Base-by-base conservation (phyloP, 1,140 invertebrate species). In the Drosophila suzukii region DNA sequence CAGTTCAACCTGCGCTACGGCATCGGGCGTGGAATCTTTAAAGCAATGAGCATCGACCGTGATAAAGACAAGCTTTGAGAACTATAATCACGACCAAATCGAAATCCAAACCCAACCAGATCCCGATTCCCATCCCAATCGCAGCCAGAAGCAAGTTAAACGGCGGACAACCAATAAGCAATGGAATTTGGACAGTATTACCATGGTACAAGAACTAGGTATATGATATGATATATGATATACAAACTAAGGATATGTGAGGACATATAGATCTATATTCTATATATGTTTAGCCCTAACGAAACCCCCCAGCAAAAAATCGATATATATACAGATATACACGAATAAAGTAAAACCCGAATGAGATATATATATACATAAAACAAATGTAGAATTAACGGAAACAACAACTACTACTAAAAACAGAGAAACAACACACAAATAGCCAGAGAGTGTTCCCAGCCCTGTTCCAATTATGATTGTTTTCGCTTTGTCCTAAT, bases 41-140 rank as follows among this genome's bases (percentile, higher is more conserved):
- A 92, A 86, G 86, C 91, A 75, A 92, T 92, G 83, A 92, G 91
- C 81, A 92, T 92, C 61, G 91, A 92, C 78, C 89, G 91, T 62
- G 91, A 92, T 74, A 92, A 92, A 86, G 91, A 92, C 67, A 91
- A 91, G 82, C 91, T 92, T 84, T 92, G 91, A 92, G 83, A 84
- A 85, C 68, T 89, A 72, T 90, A 90, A 90, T 78, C 76, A 27
- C 46, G 38, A 46, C 34, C 44, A 49, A 63, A 34, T 24, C 36
- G 11, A 53, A 46, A 10, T 24, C 59, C 6, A 53, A 13, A 15
- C 34, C 11, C 6, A 6, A 24, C 6, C 24, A 32, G 11, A 4
- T 34, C 27, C 30, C 32, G 10, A 36, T 50, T 12, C 38, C 58
- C 3, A 36, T 7, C 13, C 34, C 43, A 49, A 80, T 17, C 57